A percentile compares a stretch with the other conserved stretches of the same genome.
Conservation (phyloP, 2,888 invertebrate species). For the Drosophila cognata region DNA sequence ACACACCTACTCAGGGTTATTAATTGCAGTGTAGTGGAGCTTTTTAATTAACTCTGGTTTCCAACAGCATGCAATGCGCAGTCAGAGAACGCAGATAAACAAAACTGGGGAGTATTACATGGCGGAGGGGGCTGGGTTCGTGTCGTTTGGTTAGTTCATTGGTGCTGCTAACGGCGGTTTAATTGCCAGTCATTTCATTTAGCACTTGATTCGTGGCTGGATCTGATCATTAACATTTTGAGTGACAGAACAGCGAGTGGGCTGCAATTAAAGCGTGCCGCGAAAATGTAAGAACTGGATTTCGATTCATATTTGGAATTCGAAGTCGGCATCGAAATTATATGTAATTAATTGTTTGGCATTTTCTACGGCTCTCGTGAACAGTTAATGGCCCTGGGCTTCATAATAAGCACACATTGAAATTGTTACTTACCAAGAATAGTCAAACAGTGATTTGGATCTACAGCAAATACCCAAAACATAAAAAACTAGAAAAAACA, state of each 20-base stretch:
- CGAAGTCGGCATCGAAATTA: slow-evolving; percentile 28
- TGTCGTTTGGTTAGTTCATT: neutral
- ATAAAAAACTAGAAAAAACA: slow-evolving; percentile 10
- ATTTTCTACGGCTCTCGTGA: slow-evolving; percentile 39
- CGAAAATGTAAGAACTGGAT: slow-evolving; percentile 40
- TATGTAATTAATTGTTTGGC: slow-evolving; percentile 54
- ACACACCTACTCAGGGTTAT: neutral
- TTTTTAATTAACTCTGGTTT: slow-evolving; percentile 29
- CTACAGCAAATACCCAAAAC: slow-evolving; percentile 8
- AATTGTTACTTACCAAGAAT: slow-evolving; percentile 30
- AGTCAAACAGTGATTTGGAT: slow-evolving; percentile 15
- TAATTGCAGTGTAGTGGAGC: slow-evolving; percentile 8
- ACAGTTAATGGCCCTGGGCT: slow-evolving; percentile 44
- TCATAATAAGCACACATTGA: slow-evolving; percentile 11
- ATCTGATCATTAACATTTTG: slow-evolving; percentile 50
- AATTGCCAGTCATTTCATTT: slow-evolving; percentile 61
- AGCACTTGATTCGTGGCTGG: slow-evolving; percentile 36
- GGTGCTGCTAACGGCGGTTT: slow-evolving; percentile 51
- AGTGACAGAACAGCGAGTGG: slow-evolving; percentile 34
- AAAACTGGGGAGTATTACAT: neutral
- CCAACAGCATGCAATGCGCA: slow-evolving; percentile 13
- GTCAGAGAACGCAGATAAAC: slow-evolving; percentile 21
- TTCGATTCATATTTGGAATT: slow-evolving; percentile 3
- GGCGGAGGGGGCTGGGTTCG: neutral
- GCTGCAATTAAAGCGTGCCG: slow-evolving; percentile 29